These are phyloP conservation scores for Chionis minor DNA, from an alignment of 2,113 vertebrate genomes.

Conservation along the genomic window DNA sequence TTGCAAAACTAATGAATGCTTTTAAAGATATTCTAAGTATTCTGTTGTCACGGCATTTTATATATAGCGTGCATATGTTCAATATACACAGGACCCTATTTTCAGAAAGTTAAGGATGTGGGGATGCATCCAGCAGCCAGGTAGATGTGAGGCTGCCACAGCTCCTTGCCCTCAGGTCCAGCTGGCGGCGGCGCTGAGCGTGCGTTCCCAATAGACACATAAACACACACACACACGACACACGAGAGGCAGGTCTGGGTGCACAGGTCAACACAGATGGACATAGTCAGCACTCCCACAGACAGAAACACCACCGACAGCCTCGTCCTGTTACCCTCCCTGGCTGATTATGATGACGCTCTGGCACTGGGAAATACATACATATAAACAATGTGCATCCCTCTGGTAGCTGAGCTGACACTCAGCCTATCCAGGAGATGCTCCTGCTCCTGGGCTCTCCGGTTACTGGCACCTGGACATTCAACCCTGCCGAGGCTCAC, in stretches of 20 bases:
- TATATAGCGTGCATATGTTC: not conserved
- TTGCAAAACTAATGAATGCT: not conserved
- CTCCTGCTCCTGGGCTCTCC: not conserved
- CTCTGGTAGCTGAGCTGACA: not conserved
- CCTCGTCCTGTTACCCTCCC: not conserved
- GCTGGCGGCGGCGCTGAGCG: fast-evolving
- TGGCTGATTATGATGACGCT: not conserved
- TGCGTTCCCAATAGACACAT: not conserved
- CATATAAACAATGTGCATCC: not conserved
- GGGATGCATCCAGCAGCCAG: not conserved
- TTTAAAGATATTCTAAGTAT: not conserved
- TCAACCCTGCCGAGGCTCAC: fast-evolving
- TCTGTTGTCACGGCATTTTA: not conserved
- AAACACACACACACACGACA: not conserved
- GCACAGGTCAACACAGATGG: no score
- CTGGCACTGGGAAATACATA: not conserved
- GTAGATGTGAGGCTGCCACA: not conserved
- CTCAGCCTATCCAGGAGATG: not conserved
- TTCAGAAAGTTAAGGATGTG: not conserved
- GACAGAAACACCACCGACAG: no score
- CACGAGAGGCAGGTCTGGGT: not conserved
- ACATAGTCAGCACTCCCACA: not conserved
- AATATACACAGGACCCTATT: not conserved
- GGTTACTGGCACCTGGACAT: no score
- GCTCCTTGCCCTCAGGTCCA: not conserved